Base-by-base conservation (phyloP, 1,140 invertebrate genomes). In the Hyles euphorbiae region DNA sequence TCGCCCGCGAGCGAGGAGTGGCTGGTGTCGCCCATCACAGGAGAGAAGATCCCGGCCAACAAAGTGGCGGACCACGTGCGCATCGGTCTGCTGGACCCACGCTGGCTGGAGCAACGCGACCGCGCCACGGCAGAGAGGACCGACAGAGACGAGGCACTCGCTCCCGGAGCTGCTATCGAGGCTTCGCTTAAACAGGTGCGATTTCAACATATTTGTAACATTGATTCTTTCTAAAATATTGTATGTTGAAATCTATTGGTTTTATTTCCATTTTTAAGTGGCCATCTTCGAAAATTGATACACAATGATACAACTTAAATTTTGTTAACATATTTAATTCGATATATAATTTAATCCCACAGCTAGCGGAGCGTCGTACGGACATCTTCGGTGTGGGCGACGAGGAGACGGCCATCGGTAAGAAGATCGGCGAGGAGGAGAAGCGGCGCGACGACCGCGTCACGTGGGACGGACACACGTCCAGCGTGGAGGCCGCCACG, bases 371-470 rank as follows among this genome's bases (percentile, higher is more conserved):
- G 79, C 93, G 98, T 69, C 96, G 99, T 95, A 99, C 98, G 3
- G 99, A 99, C 93, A 99, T 99, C 89, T 99, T 99, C 83, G 99
- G 99, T 91, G 95, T 97, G 58, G 98, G 98, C 63, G 96, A 97
- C 76, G 98, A 99, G 85, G 98, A 99, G 91, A 99, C 98, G 0
- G 96, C 97, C 2, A 99, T 99, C 84, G 98, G 98, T 92, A 98
- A 98, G 89, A 99, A 99, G 88, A 97, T 99, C 67, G 98, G 98
- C 6, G 98, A 99, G 85, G 98, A 99, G 76, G 98, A 95, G 84
- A 94, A 93, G 65, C 92, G 93, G 66, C 95, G 95, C 82, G 94
- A 96, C 78, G 97, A 98, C 76, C 97, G 95, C 70, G 96, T 97
- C 2, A 98, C 97, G 32, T 99, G 98, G 98, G 98, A 99, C 88